A percentile compares a stretch with the other conserved stretches of the same genome.
phyloP scores from a whole-genome alignment of 2,797 vertebrate species.

The Myiotriccus ornatus region DNA sequence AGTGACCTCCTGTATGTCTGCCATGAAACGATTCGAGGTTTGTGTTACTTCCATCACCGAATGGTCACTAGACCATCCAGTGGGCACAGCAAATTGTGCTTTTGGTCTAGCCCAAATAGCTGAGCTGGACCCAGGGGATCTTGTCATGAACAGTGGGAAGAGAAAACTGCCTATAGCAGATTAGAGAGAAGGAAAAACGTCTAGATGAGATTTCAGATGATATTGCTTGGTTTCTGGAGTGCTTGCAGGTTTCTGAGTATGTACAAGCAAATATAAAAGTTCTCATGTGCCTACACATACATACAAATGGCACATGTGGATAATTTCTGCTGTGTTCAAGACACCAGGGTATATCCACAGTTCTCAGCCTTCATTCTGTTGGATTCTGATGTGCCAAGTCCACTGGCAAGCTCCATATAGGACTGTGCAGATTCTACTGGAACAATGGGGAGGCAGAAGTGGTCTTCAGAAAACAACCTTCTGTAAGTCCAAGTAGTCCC shows the following conservation, averaged over 20 bases:
- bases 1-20: not conserved
- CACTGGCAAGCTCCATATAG: not conserved
- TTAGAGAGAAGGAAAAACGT: not conserved
- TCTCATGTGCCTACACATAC: fast-evolving
- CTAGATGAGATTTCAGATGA: not conserved
- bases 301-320: not conserved
- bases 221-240: not conserved
- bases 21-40: not conserved
- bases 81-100: not conserved
- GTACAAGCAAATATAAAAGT: not conserved
- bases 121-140: not conserved
- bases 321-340: not conserved
- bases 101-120: not conserved
- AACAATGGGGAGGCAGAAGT: not conserved
- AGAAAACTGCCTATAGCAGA: not conserved
- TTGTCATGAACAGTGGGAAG: not conserved
- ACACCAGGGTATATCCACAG: not conserved
- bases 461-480: not conserved
- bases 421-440: not conserved
- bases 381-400: not conserved
- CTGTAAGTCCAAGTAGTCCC: not conserved
- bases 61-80: not conserved
- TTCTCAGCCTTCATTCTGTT: not conserved
- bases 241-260: not conserved
- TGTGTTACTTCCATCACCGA: not conserved